Percentiles rank a stretch among this genome's conserved stretches.
phyloP scores from a whole-genome alignment of 2,113 vertebrate species.

The Aldabrachelys gigantea region DNA sequence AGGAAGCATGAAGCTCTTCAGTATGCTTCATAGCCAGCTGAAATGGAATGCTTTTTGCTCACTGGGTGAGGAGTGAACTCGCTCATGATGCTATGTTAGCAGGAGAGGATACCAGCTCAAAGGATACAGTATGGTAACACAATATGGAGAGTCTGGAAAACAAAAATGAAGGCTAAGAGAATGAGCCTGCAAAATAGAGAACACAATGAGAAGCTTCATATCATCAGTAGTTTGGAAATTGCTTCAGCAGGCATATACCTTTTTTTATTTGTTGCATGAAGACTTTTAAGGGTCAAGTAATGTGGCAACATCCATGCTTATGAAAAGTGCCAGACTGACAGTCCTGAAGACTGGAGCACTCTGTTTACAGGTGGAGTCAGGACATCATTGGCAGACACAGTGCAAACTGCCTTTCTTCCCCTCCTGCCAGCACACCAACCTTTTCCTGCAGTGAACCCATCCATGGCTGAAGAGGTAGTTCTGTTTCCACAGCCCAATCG shows the following conservation, averaged over 20 bases:
- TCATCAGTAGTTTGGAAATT: rapidly evolving
- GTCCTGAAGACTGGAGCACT: neutral
- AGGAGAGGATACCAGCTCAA: neutral
- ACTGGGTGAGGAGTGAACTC: neutral
- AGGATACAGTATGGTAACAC: neutral
- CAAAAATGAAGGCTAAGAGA: rapidly evolving
- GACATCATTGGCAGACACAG: neutral
- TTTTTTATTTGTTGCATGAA: neutral
- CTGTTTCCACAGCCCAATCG: neutral
- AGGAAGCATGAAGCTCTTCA: rapidly evolving
- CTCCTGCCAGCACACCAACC: neutral
- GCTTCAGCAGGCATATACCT: rapidly evolving
- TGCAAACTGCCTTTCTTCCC: too few species aligned
- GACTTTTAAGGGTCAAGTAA: neutral
- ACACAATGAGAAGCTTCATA: rapidly evolving
- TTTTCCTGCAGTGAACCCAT: neutral
- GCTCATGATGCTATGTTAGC: neutral
- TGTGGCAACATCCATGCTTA: rapidly evolving
- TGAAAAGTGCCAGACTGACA: neutral
- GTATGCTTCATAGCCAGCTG: neutral
- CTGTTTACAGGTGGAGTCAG: neutral
- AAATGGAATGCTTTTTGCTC: neutral
- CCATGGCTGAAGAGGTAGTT: neutral
- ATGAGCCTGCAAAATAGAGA: neutral
- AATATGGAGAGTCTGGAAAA: neutral